phyloP scores from a whole-genome alignment of 2,113 vertebrate species.

The Ictalurus furcatus region DNA sequence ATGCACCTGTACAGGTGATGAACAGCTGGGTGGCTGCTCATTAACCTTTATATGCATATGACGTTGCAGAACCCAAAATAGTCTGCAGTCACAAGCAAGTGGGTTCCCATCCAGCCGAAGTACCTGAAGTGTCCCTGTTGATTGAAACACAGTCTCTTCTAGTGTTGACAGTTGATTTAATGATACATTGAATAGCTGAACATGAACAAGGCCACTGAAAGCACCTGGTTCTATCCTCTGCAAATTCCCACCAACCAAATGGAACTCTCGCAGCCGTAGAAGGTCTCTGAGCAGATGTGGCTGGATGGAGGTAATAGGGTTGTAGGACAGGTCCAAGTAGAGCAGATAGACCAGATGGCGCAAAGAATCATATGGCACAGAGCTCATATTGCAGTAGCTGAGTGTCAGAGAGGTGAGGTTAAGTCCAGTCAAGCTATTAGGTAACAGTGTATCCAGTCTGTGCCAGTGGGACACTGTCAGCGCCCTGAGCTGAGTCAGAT shows the following conservation, averaged over 20 bases:
- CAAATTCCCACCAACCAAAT: slow-evolving; percentile 73
- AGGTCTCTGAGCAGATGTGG: slow-evolving; percentile 70
- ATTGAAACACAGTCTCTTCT: slow-evolving; percentile 76
- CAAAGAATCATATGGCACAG: slow-evolving; percentile 75
- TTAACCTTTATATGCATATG: slow-evolving; percentile 71
- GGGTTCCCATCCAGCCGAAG: slow-evolving; percentile 81
- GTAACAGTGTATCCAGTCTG: slow-evolving; percentile 70
- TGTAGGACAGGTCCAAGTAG: slow-evolving; percentile 82
- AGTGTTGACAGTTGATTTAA: slow-evolving; percentile 78
- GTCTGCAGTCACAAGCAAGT: slow-evolving; percentile 83
- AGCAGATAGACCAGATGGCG: slow-evolving; percentile 78
- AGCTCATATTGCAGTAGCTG: slow-evolving; percentile 75
- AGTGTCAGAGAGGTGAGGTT: slow-evolving; percentile 83
- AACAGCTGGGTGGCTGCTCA: slow-evolving; percentile 67
- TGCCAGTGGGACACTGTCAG: slow-evolving; percentile 78
- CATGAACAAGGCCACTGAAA: slow-evolving; percentile 72
- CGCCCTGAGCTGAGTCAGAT: slow-evolving; percentile 70
- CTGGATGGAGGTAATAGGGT: slow-evolving; percentile 78
- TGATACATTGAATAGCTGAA: slow-evolving; percentile 79
- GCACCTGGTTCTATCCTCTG: slow-evolving; percentile 71
- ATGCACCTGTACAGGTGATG: slow-evolving; percentile 66
- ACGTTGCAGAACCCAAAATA: slow-evolving; percentile 79
- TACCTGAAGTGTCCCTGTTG: slow-evolving; percentile 70
- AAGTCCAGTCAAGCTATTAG: slow-evolving; percentile 77
- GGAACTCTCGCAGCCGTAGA: slow-evolving; percentile 80